Percentiles rank a stretch among this genome's conserved stretches.
These are phyloP conservation scores for Trichogramma pretiosum DNA, from an alignment of 1,140 invertebrate genomes.

Conservation along the genomic window DNA sequence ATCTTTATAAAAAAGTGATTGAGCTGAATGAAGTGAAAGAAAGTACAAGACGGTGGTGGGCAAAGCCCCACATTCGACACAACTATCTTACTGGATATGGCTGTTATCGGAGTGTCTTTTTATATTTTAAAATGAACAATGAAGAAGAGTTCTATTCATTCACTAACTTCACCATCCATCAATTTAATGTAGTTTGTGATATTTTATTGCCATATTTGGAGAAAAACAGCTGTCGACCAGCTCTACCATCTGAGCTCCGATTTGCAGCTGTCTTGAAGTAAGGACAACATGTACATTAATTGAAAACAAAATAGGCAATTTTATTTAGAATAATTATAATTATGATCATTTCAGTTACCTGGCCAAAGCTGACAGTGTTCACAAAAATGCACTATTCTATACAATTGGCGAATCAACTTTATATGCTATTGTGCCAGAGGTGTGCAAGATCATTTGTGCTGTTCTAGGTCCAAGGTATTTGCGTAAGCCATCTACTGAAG, in stretches of 20 bases:
- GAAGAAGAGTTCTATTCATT: neutral
- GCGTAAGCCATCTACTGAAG: neutral
- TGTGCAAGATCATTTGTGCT: neutral
- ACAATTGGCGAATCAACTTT: neutral
- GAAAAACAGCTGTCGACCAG: neutral
- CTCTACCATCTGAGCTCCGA: neutral
- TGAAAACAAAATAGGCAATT: neutral
- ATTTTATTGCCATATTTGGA: neutral
- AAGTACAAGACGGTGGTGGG: neutral
- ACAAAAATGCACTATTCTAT: neutral
- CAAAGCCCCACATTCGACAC: neutral
- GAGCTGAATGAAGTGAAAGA: no score
- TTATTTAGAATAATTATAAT: neutral
- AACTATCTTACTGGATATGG: neutral
- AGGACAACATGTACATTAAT: neutral
- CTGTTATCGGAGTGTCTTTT: neutral
- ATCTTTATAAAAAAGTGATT: no score
- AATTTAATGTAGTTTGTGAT: neutral
- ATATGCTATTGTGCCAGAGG: neutral
- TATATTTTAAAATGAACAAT: neutral
- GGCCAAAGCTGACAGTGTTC: neutral
- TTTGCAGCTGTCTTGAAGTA: neutral
- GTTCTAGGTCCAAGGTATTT: neutral
- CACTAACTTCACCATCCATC: neutral
- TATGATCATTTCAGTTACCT: neutral